Base-by-base conservation (phyloP, 2,113 vertebrate genomes). In the Cyanistes caeruleus region DNA sequence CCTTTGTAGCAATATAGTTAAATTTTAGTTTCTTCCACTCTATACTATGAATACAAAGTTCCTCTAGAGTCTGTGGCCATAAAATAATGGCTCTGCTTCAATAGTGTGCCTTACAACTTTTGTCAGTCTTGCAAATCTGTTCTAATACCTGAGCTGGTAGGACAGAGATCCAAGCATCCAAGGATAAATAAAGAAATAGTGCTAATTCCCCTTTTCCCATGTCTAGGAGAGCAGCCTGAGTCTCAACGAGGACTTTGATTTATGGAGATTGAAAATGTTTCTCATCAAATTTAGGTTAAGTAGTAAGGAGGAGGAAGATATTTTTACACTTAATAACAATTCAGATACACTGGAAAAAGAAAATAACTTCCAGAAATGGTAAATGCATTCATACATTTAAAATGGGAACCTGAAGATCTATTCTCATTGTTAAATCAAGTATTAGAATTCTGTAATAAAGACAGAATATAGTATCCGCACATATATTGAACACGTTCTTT, bases 231-330 rank as follows among this genome's bases (percentile, higher is more conserved):
- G 35, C 62, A 76, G 56, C 69, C 51, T 77, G 64, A 83, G 76
- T 95, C 63, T 79, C 60, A 91, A 21, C 23, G 73, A 91, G 44
- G 53, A 76, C 51, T 87, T 97, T 64, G 84, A 94, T 89, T 91
- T 76, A 73, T 70, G 33, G 33, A 77, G 27, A 76, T 15, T 0
- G 20, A 93, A 94, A 90, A 91, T 55, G 83, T 63, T 91, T 88
- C 55, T 87, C 43, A 83, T 63, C 51, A 74, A 59, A 85, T 84
- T 77, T 91, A 28, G 43, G 19, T 41, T 53, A 92, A 89, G 51
- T 17, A 77, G 7, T 48, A 77, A 72, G 44, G 33, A 79, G 14
- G 1, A 89, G 6, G 23, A 70, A 79, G 21, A 46, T 19, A 63
- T 76, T 93, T 94, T 92, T 89, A 78, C 16, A 84, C 7, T 67